phyloP scores from a whole-genome alignment of 1,140 invertebrate species.

The Olivierus martensii region DNA sequence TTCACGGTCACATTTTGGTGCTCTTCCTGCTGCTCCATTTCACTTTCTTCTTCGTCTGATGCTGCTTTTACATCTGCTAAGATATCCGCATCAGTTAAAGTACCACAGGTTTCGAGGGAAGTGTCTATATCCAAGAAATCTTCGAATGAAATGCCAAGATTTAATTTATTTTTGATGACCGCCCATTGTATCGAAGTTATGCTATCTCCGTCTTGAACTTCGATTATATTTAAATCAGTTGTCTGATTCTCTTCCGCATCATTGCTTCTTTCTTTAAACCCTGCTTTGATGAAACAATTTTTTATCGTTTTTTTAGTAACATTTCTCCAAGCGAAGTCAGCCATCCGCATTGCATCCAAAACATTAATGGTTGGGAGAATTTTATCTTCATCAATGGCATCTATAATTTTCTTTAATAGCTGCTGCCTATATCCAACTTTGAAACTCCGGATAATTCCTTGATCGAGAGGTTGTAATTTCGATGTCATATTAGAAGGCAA shows the following conservation, averaged over 20 bases:
- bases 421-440: background rate
- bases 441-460: background rate
- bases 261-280: background rate
- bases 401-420: background rate
- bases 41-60: no score
- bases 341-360: background rate
- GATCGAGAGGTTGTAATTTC: background rate
- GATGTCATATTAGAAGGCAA: background rate
- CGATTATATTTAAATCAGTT: no score
- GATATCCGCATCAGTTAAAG: no score
- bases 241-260: background rate
- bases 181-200: no score
- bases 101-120: no score
- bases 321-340: background rate
- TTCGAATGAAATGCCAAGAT: no score
- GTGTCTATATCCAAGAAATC: no score
- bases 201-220: no score
- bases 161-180: no score
- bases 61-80: no score
- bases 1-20: no score
- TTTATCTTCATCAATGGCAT: background rate
- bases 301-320: background rate
- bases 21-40: no score
- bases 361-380: background rate
- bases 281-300: background rate